A percentile compares a stretch with the other conserved stretches of the same genome.
Evolutionary conservation across 2,888 invertebrate genomes (phyloP).

Genomic region (Eupithecia vulgata): DNA sequence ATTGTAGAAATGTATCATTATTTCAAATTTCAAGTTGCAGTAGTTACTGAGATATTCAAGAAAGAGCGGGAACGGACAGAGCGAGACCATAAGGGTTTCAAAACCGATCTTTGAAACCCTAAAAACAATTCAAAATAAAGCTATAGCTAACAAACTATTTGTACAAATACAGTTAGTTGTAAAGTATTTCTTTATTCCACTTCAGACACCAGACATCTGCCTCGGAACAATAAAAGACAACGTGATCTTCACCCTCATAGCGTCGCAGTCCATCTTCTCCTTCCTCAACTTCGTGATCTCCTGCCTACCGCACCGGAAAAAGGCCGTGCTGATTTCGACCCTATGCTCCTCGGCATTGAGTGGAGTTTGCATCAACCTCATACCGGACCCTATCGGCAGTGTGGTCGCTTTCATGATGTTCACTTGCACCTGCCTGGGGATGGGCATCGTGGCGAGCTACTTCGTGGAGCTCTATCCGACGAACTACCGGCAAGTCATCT

Average conservation of each 20-base stretch:
- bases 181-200: not conserved
- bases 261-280: constrained; percentile 85
- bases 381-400: constrained; percentile 74
- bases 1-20: no score
- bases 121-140: no score
- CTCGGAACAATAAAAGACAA: constrained; percentile 80
- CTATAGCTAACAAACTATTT: no score
- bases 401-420: constrained; percentile 72
- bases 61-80: no score
- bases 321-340: constrained; percentile 75
- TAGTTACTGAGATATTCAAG: no score
- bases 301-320: constrained; percentile 82
- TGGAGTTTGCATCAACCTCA: constrained; percentile 71
- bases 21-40: no score
- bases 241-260: constrained; percentile 86
- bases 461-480: constrained; percentile 78
- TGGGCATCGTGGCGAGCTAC: constrained; percentile 77
- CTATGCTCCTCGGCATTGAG: constrained; percentile 82
- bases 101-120: no score
- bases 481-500: constrained; percentile 66
- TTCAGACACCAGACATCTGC: constrained; percentile 72
- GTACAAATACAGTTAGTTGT: no score
- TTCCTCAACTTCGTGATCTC: constrained; percentile 84
- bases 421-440: constrained; percentile 73
- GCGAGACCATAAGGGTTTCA: no score